phyloP scores from a whole-genome alignment of 2,888 invertebrate genomes.

The Atethmia centrago region DNA sequence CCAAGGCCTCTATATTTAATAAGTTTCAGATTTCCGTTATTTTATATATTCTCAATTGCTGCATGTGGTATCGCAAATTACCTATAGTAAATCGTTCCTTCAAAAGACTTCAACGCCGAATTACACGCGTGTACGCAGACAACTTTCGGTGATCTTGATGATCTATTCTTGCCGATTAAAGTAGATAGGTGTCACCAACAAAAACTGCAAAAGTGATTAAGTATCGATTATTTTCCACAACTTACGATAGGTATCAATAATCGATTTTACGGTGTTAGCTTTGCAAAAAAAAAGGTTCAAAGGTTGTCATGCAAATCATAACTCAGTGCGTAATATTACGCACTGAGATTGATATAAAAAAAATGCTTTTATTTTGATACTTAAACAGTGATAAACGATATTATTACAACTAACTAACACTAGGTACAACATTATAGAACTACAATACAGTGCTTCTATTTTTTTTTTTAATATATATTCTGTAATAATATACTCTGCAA shows the following conservation, averaged over 20 bases:
- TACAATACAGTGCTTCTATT: no score
- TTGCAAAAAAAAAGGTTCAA: neutral
- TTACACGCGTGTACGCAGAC: no score
- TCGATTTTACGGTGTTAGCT: neutral
- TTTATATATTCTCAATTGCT: neutral
- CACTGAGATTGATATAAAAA: no score
- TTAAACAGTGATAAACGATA: neutral
- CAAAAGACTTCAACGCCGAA: neutral
- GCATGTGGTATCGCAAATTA: neutral
- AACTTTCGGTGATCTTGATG: no score
- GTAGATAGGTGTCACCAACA: neutral
- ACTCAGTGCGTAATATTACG: no score
- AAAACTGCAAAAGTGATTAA: neutral
- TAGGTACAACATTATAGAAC: no score
- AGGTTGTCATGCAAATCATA: no score
- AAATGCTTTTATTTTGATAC: neutral
- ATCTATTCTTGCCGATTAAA: neutral
- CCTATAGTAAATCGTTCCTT: neutral
- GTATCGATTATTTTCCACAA: neutral
- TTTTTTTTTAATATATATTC: no score
- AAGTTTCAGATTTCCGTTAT: no score
- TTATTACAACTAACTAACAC: neutral
- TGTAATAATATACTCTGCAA: no score
- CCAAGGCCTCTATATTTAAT: no score
- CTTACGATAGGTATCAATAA: no score